Evolutionary conservation across 2,797 vertebrate species (phyloP), one percentile per base, ranked within the genome.

Genomic region (Macropodus opercularis): DNA sequence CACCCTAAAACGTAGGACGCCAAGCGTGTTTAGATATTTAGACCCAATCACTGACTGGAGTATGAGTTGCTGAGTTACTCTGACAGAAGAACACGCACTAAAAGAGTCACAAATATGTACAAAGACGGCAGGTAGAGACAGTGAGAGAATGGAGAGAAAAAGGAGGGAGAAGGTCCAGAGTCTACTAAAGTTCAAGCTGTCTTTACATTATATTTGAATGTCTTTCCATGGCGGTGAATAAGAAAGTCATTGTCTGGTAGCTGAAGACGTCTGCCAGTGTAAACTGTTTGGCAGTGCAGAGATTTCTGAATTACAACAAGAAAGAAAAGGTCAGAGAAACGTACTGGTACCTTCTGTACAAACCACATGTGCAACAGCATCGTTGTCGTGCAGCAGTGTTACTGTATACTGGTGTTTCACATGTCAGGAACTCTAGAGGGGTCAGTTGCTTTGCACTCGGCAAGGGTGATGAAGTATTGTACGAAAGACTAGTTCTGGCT

Each of bases 221-320:
- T 58, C 36, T 44, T 29, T 65, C 43, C 11, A 50, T 67, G 54
- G 26, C 61, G 43, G 22, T n/a, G 32, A 50, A 64, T 34, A 47
- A 43, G 44, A 68, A 62, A 58, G 56, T 39, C 29, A 66, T 52
- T 67, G 38, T 67, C 35, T 80, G 63, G 69, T 70, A 77, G 68
- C 41, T 57, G 38, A 43, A 54, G n/a, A 51, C 42, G 38, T 39
- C 58, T 41, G 63, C 44, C 60, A 68, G 52, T 78, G 63, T 63
- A 67, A 75, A 63, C 39, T 41, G 24, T 69, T 58, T 81, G 75
- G 79, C 67, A 84, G 72, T 77, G 70, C 55, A 77, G 59, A 52
- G 39, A 74, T 47, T n/a, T 63, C 27, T 53, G 50, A 54, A 77
- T 72, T 55, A 27, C 59, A 44, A 43, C 22, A 32, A 38, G 39